phyloP scores from a whole-genome alignment of 2,888 invertebrate species.

The Eledona agricola region DNA sequence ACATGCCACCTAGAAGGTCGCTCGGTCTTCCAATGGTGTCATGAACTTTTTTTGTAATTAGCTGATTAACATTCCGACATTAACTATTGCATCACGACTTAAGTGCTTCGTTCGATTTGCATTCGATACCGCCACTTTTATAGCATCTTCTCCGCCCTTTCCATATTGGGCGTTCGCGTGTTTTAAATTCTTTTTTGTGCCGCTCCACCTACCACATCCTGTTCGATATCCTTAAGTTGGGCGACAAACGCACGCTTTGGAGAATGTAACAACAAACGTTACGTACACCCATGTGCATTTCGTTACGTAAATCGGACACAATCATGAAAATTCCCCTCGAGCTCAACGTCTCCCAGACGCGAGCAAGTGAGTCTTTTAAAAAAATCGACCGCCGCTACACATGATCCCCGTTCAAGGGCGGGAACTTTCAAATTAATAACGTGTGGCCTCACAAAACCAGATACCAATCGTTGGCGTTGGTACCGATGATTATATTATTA shows the following conservation, averaged over 20 bases:
- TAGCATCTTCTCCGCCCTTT: too few species aligned
- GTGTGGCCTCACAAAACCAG: slow-evolving; percentile 20
- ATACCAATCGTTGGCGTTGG: slow-evolving; percentile 23
- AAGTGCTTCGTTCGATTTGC: slow-evolving; percentile 22
- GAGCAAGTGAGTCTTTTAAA: too few species aligned
- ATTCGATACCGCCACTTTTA: background rate
- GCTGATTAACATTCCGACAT: slow-evolving; percentile 20
- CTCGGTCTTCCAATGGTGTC: slow-evolving; percentile 30
- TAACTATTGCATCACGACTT: slow-evolving; percentile 14
- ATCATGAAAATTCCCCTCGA: slow-evolving; percentile 4
- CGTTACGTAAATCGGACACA: slow-evolving; percentile 15
- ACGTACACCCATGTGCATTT: slow-evolving; percentile 2
- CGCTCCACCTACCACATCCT: slow-evolving; percentile 19
- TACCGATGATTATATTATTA: slow-evolving; percentile 9
- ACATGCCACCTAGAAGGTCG: slow-evolving; percentile 22
- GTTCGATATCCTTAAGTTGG: slow-evolving; percentile 22
- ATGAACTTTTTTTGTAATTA: slow-evolving; percentile 34
- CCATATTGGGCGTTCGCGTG: slow-evolving; percentile 4
- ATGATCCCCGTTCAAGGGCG: slow-evolving; percentile 22
- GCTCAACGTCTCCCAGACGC: slow-evolving; percentile 6
- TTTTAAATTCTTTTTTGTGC: too few species aligned
- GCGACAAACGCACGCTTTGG: slow-evolving; percentile 5
- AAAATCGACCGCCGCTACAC: too few species aligned
- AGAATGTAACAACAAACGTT: too few species aligned
- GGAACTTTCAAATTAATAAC: slow-evolving; percentile 21